Percentiles rank a stretch among this genome's conserved stretches.
phyloP scores from a whole-genome alignment of 2,888 invertebrate genomes.

The Colostygia pectinataria region DNA sequence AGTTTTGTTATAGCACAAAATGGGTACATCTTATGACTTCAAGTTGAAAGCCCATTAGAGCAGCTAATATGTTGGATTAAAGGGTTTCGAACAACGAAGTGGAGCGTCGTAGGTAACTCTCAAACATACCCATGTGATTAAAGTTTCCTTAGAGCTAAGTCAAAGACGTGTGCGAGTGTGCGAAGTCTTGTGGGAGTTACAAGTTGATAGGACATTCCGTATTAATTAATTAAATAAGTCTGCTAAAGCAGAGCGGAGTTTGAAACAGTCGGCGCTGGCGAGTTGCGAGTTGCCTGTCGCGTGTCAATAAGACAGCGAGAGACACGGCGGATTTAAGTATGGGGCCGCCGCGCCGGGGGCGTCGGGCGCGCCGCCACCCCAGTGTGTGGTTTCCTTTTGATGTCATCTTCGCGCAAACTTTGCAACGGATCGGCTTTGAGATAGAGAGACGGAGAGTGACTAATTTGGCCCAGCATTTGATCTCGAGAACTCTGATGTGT shows the following conservation, averaged over 20 bases:
- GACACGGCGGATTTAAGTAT: slow-evolving; percentile 78
- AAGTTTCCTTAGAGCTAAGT: slow-evolving; percentile 65
- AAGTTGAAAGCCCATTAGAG: slow-evolving; percentile 43
- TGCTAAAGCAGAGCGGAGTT: slow-evolving; percentile 68
- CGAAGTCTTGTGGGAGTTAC: slow-evolving; percentile 71
- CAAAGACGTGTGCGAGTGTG: slow-evolving; percentile 58
- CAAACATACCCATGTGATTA: slow-evolving; percentile 63
- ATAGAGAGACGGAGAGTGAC: slow-evolving; percentile 84
- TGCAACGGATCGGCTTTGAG: slow-evolving; percentile 84
- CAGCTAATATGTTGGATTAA: slow-evolving; percentile 62
- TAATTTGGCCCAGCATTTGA: slow-evolving; percentile 84
- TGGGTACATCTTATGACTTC: slow-evolving; percentile 17
- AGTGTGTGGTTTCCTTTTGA: slow-evolving; percentile 84
- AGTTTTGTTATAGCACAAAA: neutral
- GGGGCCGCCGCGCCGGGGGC: slow-evolving; percentile 58
- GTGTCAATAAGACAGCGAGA: slow-evolving; percentile 81
- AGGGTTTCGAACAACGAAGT: slow-evolving; percentile 49
- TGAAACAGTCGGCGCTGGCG: slow-evolving; percentile 70
- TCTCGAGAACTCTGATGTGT: slow-evolving; percentile 75
- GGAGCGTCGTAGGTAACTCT: slow-evolving; percentile 42
- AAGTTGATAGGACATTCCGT: slow-evolving; percentile 80
- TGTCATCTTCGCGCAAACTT: slow-evolving; percentile 84
- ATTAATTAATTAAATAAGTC: slow-evolving; percentile 83
- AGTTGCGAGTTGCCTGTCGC: slow-evolving; percentile 78
- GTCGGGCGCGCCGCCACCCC: slow-evolving; percentile 68